A percentile compares a stretch with the other conserved stretches of the same genome.
Conservation (phyloP, 1,140 invertebrate genomes). For the Psix sp. region DNA sequence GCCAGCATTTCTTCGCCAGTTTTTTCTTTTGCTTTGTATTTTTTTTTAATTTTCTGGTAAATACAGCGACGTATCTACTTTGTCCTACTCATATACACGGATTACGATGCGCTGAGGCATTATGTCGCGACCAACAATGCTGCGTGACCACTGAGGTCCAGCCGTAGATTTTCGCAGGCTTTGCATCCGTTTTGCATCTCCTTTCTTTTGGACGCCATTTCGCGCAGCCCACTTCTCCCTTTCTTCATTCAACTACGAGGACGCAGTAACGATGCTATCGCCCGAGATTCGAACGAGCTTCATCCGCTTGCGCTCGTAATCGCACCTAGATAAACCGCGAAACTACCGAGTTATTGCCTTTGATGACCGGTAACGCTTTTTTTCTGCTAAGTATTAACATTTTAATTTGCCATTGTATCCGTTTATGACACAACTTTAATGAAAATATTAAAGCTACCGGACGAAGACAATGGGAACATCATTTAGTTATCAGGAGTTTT, state of each 20-base stretch:
- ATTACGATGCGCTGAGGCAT: conserved; percentile 42
- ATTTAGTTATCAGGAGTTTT: neutral
- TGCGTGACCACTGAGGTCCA: conserved; percentile 48
- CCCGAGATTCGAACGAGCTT: conserved; percentile 43
- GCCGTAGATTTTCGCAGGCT: conserved; percentile 48
- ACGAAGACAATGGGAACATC: neutral
- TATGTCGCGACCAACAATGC: conserved; percentile 48
- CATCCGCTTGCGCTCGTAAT: conserved; percentile 39
- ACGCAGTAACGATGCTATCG: conserved; percentile 35
- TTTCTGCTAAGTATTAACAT: conserved; percentile 38
- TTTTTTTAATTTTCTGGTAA: conserved; percentile 36
- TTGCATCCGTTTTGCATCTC: conserved; percentile 48
- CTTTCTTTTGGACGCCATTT: conserved; percentile 49
- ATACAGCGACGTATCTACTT: conserved; percentile 45
- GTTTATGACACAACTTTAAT: conserved; percentile 27
- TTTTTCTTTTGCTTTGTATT: too few species aligned
- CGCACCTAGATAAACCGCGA: conserved; percentile 44
- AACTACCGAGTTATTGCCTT: conserved; percentile 42
- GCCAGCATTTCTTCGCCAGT: too few species aligned
- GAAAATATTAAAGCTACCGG: conserved; percentile 11
- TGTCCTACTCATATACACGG: conserved; percentile 47
- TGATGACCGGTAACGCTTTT: conserved; percentile 20
- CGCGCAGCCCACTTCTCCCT: conserved; percentile 35
- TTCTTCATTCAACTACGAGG: conserved; percentile 43
- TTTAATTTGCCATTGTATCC: conserved; percentile 43